Conservation (phyloP, 2,888 invertebrate genomes). For the Julus scandinavius region DNA sequence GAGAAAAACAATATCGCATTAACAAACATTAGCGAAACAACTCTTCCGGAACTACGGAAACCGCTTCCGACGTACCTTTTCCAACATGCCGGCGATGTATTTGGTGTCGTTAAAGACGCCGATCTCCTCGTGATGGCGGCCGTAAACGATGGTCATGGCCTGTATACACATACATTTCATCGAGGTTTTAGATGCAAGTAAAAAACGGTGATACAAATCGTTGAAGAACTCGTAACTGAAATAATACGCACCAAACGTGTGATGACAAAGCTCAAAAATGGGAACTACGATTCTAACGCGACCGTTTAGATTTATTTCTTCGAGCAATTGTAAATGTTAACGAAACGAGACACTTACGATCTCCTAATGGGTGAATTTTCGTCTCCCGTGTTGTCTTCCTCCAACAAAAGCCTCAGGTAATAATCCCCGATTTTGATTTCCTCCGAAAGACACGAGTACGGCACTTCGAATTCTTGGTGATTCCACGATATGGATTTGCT, state of each 20-base stretch:
- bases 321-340: too few relatives aligned
- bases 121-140: conserved; percentile 94
- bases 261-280: too few relatives aligned
- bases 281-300: conserved; percentile 49
- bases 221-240: conserved; percentile 94
- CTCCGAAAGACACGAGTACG: conserved; percentile 92
- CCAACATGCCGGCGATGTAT: conserved; percentile 94
- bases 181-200: conserved; percentile 87
- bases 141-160: conserved; percentile 98
- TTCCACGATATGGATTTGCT: conserved; percentile 91
- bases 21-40: not conserved
- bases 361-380: conserved; percentile 80
- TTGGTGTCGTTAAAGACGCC: conserved; percentile 97
- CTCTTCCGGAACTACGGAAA: not conserved
- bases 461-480: conserved; percentile 95
- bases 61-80: conserved; percentile 87
- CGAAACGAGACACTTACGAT: too few relatives aligned
- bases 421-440: conserved; percentile 99
- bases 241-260: conserved; percentile 6
- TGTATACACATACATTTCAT: conserved; percentile 98
- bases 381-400: conserved; percentile 79
- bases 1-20: conserved; percentile 63
- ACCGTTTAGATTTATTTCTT: too few relatives aligned
- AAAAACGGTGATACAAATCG: conserved; percentile 96
- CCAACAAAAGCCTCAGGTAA: conserved; percentile 91